A percentile compares a stretch with the other conserved stretches of the same genome.
Conservation (phyloP, 2,113 vertebrate genomes). For the Coturnix japonica region DNA sequence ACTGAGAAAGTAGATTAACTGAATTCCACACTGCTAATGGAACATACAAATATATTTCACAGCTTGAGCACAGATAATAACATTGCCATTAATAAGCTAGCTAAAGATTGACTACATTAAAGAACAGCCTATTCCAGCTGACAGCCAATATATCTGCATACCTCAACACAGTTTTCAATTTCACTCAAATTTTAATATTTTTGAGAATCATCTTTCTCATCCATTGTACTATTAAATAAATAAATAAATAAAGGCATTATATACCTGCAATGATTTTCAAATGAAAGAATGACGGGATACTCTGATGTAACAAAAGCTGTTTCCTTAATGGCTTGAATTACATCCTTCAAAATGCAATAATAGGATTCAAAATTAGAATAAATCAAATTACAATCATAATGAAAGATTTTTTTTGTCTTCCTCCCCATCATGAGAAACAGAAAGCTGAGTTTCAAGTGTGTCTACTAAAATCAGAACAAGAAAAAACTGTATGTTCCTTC, state of each 20-base stretch:
- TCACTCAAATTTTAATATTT: background rate
- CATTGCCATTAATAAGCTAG: background rate
- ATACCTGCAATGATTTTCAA: conserved; percentile 99
- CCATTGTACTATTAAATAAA: background rate
- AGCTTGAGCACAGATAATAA: background rate
- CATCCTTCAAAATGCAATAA: conserved; percentile 84
- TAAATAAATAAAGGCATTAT: background rate
- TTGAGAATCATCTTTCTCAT: background rate
- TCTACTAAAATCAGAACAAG: background rate
- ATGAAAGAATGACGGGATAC: conserved; percentile 96
- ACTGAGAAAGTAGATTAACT: background rate
- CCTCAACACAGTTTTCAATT: background rate
- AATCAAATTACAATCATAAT: background rate
- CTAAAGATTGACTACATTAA: background rate
- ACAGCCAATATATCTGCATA: background rate
- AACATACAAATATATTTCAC: conserved; percentile 19
- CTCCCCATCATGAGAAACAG: background rate
- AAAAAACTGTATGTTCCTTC: background rate
- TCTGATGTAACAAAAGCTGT: conserved; percentile 96
- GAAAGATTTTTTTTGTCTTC: background rate
- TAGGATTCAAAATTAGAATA: conserved; percentile 15
- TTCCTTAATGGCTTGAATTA: conserved; percentile 97
- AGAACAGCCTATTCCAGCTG: background rate
- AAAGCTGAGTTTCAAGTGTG: background rate
- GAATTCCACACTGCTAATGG: conserved; percentile 6